Evolutionary conservation across 2,797 vertebrate species (phyloP), one percentile per base, ranked within the genome.

Genomic region (Coregonus suidteri): DNA sequence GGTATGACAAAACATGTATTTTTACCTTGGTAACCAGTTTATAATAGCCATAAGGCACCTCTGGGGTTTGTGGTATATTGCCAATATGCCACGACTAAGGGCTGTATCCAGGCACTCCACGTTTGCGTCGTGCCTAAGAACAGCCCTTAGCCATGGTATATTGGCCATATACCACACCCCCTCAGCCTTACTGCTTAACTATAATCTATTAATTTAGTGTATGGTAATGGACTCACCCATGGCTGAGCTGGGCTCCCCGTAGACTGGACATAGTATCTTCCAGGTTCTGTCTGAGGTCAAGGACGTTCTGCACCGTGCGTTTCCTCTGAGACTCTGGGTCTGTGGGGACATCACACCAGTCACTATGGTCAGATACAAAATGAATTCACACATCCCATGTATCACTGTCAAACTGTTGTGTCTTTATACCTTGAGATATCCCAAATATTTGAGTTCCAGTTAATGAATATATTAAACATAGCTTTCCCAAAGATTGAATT

Each of bases 201-300:
- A 47, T 47, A 47, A 13, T 47, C 41, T 47, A 47, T 13, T 2
- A 47, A 47, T 2, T 47, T 47, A 47, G 41, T 47, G 41, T 47
- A 11, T 47, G 41, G 25, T 25, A 25, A 6, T 18, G n/a, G 31
- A 56, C 91, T 92, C 82, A 99, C 98, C 97, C 97, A 90, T 99
- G 98, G 80, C 96, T 94, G 76, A 98, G 96, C 88, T 99, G 98
- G 78, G 98, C 96, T 51, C 97, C 98, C 41, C 97, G 94, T 67
- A 99, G 93, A 88, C 98, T 99, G 68, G 97, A 97, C 98, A 99
- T 99, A 52, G 98, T 99, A 78, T 99, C 98, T 88, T 99, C 98
- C 92, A 99, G 91, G 89, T 99, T 99, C 93, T 99, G 98, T 35
- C 98, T 96, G 20, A 99, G 96, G 91, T 99, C 98, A 83, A 99